Conservation (phyloP, 2,797 vertebrate genomes). For the Ispidina picta region DNA sequence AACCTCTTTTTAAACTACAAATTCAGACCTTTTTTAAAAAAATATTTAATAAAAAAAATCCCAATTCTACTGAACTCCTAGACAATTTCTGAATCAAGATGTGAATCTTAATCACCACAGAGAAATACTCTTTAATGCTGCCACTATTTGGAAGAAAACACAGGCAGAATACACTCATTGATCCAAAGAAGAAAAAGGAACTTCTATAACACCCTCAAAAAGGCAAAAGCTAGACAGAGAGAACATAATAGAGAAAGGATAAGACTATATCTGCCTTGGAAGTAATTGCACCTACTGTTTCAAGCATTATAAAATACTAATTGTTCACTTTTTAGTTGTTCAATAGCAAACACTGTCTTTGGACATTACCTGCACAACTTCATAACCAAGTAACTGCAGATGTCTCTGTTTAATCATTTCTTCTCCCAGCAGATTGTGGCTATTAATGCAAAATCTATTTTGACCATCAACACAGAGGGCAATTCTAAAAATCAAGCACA, state of each 20-base stretch:
- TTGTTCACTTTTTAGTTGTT: neutral
- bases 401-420: constrained; percentile 92
- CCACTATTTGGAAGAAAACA: neutral
- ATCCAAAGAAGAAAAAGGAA: neutral
- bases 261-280: neutral
- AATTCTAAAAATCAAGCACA: constrained; percentile 56
- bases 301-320: neutral
- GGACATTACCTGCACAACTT: constrained; percentile 88
- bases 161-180: neutral
- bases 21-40: neutral
- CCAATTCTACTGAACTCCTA: neutral
- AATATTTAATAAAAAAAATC: neutral
- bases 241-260: neutral
- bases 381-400: constrained; percentile 88
- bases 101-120: neutral
- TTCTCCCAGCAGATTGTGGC: constrained; percentile 84
- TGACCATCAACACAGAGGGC: constrained; percentile 91
- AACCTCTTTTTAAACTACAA: neutral
- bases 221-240: neutral
- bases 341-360: neutral
- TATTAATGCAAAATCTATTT: constrained; percentile 84
- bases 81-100: neutral
- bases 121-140: neutral
- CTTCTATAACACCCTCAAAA: neutral
- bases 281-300: neutral